Conservation (phyloP, 2,797 vertebrate genomes). For the Gallinago solitaria region DNA sequence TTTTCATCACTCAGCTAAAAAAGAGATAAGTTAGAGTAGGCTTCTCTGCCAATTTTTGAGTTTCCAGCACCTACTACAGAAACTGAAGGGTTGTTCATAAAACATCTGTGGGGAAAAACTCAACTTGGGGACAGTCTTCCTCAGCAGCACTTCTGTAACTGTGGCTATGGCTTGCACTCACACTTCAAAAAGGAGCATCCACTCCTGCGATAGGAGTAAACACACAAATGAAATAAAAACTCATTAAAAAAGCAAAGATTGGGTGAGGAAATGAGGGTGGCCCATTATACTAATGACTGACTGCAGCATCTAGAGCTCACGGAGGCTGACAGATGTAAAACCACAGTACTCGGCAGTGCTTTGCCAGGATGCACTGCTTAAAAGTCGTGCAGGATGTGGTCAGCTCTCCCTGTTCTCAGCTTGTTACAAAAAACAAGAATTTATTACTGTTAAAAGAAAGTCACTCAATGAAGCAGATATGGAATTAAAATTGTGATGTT, state of each 20-base stretch:
- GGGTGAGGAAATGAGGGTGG: background rate
- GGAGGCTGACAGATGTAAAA: background rate
- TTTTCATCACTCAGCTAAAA: background rate
- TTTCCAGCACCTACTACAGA: conserved; percentile 2
- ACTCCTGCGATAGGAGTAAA: rapidly evolving
- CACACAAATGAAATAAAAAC: background rate
- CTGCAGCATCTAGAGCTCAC: background rate
- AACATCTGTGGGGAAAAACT: conserved; percentile 7
- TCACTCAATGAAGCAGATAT: background rate
- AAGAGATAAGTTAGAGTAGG: background rate
- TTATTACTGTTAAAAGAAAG: background rate
- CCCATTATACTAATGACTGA: background rate
- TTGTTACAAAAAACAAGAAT: background rate
- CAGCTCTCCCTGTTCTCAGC: background rate
- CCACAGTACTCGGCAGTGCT: background rate
- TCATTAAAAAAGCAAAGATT: background rate
- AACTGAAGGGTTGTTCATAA: background rate
- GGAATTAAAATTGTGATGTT: background rate
- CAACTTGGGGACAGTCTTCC: background rate
- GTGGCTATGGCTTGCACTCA: background rate
- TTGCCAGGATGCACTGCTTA: background rate
- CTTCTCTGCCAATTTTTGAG: background rate
- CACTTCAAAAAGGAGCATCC: background rate
- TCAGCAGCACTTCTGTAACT: background rate
- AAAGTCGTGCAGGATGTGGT: background rate